Conservation (phyloP, 2,797 vertebrate species). For the Dicrostonyx torquatus region DNA sequence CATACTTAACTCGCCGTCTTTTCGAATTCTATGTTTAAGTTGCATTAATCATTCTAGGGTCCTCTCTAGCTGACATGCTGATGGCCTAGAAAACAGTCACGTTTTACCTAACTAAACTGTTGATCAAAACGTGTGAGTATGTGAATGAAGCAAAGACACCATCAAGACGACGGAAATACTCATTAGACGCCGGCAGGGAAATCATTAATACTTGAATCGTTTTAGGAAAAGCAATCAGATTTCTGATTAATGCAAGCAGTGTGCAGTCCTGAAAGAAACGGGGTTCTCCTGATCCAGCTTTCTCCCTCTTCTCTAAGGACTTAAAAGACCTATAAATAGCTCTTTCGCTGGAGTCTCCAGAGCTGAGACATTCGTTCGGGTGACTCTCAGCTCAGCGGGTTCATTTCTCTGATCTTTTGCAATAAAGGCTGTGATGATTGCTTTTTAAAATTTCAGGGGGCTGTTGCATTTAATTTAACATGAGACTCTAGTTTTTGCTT, state of each 20-base stretch:
- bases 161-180: conserved; percentile 51
- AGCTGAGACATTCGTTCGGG: conserved; percentile 70
- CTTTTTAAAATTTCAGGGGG: background rate
- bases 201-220: conserved; percentile 48
- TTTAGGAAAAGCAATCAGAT: conserved; percentile 30
- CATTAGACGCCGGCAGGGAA: conserved; percentile 61
- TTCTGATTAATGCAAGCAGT: conserved; percentile 47
- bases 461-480: background rate
- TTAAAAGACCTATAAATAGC: conserved; percentile 73
- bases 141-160: conserved; percentile 58
- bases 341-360: conserved; percentile 22
- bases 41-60: conserved; percentile 54
- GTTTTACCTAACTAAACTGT: conserved; percentile 63
- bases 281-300: background rate
- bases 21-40: conserved; percentile 33
- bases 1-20: conserved; percentile 19
- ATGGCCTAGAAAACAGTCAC: conserved; percentile 34
- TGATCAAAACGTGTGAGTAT: conserved; percentile 56
- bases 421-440: conserved; percentile 34
- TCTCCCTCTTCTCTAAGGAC: conserved; percentile 46
- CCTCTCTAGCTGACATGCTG: background rate
- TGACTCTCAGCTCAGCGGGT: conserved; percentile 41
- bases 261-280: conserved; percentile 47
- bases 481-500: conserved; percentile 61
- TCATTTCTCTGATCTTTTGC: conserved; percentile 22